phyloP scores from a whole-genome alignment of 2,797 vertebrate species.

The Bradypus variegatus region DNA sequence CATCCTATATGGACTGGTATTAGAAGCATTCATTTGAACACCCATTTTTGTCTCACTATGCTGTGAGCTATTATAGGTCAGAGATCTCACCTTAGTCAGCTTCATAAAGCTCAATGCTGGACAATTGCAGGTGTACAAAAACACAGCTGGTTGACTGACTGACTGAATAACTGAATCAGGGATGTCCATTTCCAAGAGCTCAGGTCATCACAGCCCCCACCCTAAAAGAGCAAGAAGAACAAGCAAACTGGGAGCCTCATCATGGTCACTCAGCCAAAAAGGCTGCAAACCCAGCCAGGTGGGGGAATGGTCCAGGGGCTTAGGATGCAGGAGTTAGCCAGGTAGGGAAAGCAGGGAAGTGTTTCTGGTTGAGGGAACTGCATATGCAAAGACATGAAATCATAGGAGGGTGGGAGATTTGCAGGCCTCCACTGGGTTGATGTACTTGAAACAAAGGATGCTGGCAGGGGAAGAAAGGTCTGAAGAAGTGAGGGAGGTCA shows the following conservation, averaged over 20 bases:
- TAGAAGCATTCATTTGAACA: neutral
- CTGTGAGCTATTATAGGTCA: accelerated
- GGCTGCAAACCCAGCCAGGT: neutral
- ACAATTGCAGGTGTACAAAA: too few species aligned
- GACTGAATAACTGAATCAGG: neutral
- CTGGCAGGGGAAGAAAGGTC: neutral
- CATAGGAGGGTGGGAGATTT: neutral
- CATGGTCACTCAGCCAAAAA: neutral
- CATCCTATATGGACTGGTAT: neutral
- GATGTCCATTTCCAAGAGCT: neutral
- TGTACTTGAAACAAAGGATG: neutral
- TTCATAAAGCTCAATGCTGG: neutral
- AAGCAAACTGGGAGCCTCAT: neutral
- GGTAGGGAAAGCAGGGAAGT: neutral
- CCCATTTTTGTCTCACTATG: neutral
- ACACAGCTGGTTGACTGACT: neutral
- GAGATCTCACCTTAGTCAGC: neutral
- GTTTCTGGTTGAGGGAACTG: neutral
- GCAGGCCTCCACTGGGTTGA: accelerated
- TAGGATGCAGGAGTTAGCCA: neutral
- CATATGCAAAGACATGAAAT: neutral
- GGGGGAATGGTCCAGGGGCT: neutral
- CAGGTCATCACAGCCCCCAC: neutral
- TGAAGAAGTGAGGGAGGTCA: neutral
- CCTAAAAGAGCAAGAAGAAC: neutral